Evolutionary conservation across 2,888 invertebrate species (phyloP), one percentile per base, ranked within the genome.

Genomic region (Pseudococcus jackbeardsleyi): DNA sequence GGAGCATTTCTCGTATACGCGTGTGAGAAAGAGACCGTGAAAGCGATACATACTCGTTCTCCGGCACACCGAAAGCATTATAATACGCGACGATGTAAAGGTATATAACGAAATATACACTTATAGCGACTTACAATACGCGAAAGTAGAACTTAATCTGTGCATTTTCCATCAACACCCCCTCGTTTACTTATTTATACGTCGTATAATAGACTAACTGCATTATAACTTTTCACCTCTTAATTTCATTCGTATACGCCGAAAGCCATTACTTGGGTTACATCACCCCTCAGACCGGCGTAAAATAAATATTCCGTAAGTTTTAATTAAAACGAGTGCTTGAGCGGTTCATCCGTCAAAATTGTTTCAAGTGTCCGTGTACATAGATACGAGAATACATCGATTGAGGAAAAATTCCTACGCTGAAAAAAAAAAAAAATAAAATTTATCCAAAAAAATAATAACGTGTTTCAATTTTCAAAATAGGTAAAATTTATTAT

Each of bases 191-290:
- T 50, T 50, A 50, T 50, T 50, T 50, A 59, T 59, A 59, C 59
- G 11, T 59, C 9, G 68, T 72, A 72, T 33, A 72, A 72, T 33
- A 72, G 68, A 72, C 68, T 33, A 72, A 72, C 68, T 72, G 68
- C 68, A 72, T 72, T 72, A 72, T 72, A 33, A 72, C 68, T 72
- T 72, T 72, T 72, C 68, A 72, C 68, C 68, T 72, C 68, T 72
- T 72, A 72, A 72, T 72, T 72, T 72, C 68, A 72, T 72, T 9
- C 9, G 68, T n/a, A 33, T 33, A 33, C 26, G 33, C 22, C 68
- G 33, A 72, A 72, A 72, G 12, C 68, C 68, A 72, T 72, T 72
- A 72, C 26, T 72, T 72, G 68, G 50, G 50, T 50, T 50, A 50
- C 50, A 50, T 12, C 12, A 50, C 15, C 8, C 50, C 8, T 9